These are phyloP conservation scores for Tenthredo mesomela DNA, from an alignment of 2,888 invertebrate genomes.

Conservation along the genomic window DNA sequence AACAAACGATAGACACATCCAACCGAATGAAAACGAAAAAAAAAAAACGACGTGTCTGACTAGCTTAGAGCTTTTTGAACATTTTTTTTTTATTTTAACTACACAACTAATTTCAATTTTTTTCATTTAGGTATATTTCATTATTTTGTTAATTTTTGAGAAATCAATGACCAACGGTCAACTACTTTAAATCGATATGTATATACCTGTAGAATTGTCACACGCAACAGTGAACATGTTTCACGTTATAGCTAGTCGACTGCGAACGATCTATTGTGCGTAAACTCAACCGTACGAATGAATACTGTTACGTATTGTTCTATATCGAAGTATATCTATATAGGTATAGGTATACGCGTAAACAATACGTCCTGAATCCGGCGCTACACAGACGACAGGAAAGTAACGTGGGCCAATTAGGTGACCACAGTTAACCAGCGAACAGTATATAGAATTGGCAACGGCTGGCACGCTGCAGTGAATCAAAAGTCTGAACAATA, in stretches of 20 bases:
- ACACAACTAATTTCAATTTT: neutral
- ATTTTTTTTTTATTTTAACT: neutral
- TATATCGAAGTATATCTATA: neutral
- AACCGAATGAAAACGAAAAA: neutral
- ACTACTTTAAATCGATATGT: neutral
- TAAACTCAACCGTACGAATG: conserved; percentile 27
- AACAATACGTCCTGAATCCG: conserved; percentile 20
- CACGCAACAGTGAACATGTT: conserved; percentile 11
- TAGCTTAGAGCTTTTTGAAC: neutral
- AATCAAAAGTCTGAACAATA: conserved; percentile 61
- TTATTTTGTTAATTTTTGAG: neutral
- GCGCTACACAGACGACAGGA: neutral
- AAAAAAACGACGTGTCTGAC: neutral
- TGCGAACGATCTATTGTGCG: conserved; percentile 35
- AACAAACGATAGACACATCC: neutral
- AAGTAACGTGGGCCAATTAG: conserved; percentile 24
- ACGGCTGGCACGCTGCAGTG: conserved; percentile 66
- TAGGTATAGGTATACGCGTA: neutral
- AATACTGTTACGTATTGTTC: conserved; percentile 28
- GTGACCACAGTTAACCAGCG: conserved; percentile 8
- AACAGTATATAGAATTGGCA: conserved; percentile 58
- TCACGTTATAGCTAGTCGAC: neutral
- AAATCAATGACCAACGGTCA: neutral
- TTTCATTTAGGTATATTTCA: neutral
- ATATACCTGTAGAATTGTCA: conserved; percentile 1